Base-by-base conservation (phyloP, 2,888 invertebrate genomes). In the Lasius platythorax region DNA sequence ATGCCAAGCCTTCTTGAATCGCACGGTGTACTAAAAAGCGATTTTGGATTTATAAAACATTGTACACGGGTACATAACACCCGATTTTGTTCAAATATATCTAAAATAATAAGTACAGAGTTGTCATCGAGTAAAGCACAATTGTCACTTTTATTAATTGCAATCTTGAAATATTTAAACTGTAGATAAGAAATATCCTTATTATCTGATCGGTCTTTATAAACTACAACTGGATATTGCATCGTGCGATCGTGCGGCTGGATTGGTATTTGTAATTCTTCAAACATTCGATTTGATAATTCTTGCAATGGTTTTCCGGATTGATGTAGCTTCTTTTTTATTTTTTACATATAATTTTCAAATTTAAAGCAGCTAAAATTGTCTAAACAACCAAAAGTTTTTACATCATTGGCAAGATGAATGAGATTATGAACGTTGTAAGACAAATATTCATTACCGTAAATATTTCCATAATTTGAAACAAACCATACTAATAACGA, bases 401-500 rank as follows among this genome's bases (percentile, higher is more conserved):
- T n/a, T 30, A 70, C 53, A 70, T 68, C 68, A 18, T 50, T 50
- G 1, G 50, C 46, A 0, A 68, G 11, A 68, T 68, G 68, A 50
- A 68, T 11, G 3, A 68, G 50, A 70, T 68, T 68, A 18, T 70
- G 53, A 53, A 70, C 50, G n/a, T 70, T 70, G 11, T 70, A n/a
- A 11, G 68, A 70, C 18, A 70, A 6, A 53, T 70, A 33, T 53
- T 70, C n/a, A 9, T 53, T 0, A 53, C 68, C 33, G 50, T 70
- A 70, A 18, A 70, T 30, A 50, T 9, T 12, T 33, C n/a, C 33
- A 33, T 53, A 70, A 12, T 53, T 53, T 1, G 53, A 70, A n/a
- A 70, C 70, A 70, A 70, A 70, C 53, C 70, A 53, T n/a, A n/a
- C 1, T n/a, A 70, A 53, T 37, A 70, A 33, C 1, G 70, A 70